These are phyloP conservation scores for Helicoverpa assulta DNA, from an alignment of 2,888 invertebrate species.

Conservation along the genomic window DNA sequence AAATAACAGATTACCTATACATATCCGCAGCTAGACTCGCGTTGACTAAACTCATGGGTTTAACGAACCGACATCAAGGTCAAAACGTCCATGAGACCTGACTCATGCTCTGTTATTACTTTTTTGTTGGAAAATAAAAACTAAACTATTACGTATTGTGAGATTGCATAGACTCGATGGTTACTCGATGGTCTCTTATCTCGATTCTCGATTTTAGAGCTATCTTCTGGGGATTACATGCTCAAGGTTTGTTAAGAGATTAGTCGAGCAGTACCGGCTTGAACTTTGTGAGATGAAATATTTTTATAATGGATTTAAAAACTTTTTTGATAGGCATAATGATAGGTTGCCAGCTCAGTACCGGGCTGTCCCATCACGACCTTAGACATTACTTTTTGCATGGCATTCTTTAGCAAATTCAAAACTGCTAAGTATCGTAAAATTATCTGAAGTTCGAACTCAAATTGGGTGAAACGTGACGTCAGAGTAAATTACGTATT, in stretches of 20 bases:
- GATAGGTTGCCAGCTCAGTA: not conserved
- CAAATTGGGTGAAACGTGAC: no score
- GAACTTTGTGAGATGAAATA: not conserved
- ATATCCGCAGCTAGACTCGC: slow-evolving; percentile 72
- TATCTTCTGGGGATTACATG: slow-evolving; percentile 32
- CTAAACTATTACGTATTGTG: slow-evolving; percentile 58
- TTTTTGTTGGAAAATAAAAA: slow-evolving; percentile 78
- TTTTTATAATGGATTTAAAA: not conserved
- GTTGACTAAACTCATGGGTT: slow-evolving; percentile 72
- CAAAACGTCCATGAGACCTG: slow-evolving; percentile 81
- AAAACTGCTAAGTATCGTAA: not conserved
- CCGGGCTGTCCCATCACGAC: not conserved
- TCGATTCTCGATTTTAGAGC: slow-evolving; percentile 45
- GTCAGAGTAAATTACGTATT: no score
- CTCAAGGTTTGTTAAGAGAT: slow-evolving; percentile 13
- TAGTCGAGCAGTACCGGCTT: not conserved
- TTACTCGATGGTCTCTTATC: slow-evolving; percentile 54
- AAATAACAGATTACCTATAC: slow-evolving; percentile 75
- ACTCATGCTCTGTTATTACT: slow-evolving; percentile 73
- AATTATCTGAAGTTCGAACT: not conserved
- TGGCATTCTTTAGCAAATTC: not conserved
- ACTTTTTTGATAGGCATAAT: not conserved
- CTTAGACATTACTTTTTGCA: not conserved
- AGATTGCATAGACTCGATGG: slow-evolving; percentile 53
- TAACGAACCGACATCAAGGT: slow-evolving; percentile 84